Base-by-base conservation (phyloP, 1,140 invertebrate genomes). In the Tribolium madens region DNA sequence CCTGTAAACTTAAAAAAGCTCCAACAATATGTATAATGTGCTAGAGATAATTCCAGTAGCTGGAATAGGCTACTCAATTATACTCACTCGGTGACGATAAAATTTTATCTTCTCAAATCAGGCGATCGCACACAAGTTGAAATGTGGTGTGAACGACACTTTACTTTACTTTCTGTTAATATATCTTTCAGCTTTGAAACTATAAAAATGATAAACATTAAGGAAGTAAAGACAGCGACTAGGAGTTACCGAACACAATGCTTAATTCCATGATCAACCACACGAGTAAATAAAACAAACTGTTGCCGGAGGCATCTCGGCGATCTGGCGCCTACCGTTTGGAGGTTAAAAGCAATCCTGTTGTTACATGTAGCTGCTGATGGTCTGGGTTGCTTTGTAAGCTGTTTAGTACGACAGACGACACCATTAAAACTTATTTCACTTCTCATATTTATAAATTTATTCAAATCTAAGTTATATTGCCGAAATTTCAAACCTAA, bases 301-400 rank as follows among this genome's bases (percentile, higher is more conserved):
- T 71, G 73, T 76, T 64, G 73, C 77, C 73, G 48, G 42, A 46
- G 74, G 77, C 73, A 50, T 52, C 73, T 72, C 74, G 70, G 74
- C 73, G 73, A 52, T 73, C 73, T 78, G 77, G 77, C 77, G 77
- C 77, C 77, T 78, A 76, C 77, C 72, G 77, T 69, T 78, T 78
- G 50, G 73, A 76, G 75, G 75, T 76, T 76, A 71, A 76, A 64
- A 76, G 68, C 31, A 72, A 76, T 76, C 75, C 64, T 64, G 52
- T 64, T 64, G 73, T 75, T 75, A 72, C 70, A 72, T 72, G 70
- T 52, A 50, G 46, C 70, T 72, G 46, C 36, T 72, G n/a, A n/a
- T n/a, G 52, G 70, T 72, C 47, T 72, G 50, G 18, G 70, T 72
- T 72, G 70, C 31, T 72, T 72, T 72, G 26, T 64, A 64, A 64